Percentiles rank a stretch among this genome's conserved stretches.
Conservation (phyloP, 2,888 invertebrate species). For the Dynastes hyllus region DNA sequence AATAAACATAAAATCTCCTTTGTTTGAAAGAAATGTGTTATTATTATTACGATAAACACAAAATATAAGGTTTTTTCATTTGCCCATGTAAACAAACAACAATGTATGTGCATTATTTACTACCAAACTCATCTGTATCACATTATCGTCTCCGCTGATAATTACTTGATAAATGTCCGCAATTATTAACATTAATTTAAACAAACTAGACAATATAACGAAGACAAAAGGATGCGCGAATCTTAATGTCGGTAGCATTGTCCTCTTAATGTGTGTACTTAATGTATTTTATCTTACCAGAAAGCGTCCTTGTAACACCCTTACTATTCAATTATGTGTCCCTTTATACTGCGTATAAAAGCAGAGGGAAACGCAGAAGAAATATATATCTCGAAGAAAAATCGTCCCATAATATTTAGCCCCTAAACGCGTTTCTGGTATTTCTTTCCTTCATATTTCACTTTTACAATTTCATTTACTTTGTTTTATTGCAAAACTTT, state of each 20-base stretch:
- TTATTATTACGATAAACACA: too few relatives aligned
- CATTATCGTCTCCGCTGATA: too few relatives aligned
- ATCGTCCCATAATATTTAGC: conserved; percentile 13
- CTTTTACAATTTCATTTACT: conserved; percentile 41
- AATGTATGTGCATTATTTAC: too few relatives aligned
- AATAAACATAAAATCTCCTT: too few relatives aligned
- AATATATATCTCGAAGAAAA: conserved; percentile 18
- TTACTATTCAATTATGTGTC: conserved; percentile 24
- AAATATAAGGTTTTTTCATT: too few relatives aligned
- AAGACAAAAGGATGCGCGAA: background rate
- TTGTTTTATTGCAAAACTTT: conserved; percentile 26
- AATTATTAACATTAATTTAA: too few relatives aligned
- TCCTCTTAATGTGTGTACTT: background rate
- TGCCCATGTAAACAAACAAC: too few relatives aligned
- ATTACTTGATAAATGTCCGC: too few relatives aligned
- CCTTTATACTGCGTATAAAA: conserved; percentile 4
- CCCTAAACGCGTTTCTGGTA: background rate
- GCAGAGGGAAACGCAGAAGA: background rate
- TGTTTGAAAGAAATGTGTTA: too few relatives aligned
- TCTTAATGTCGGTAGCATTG: background rate
- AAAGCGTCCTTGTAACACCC: background rate
- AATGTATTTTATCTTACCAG: background rate
- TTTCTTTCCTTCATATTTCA: conserved; percentile 26
- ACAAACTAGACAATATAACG: background rate
- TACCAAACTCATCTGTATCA: too few relatives aligned